Evolutionary conservation across 2,797 vertebrate genomes (phyloP).

Genomic region (Rallus crepitans): DNA sequence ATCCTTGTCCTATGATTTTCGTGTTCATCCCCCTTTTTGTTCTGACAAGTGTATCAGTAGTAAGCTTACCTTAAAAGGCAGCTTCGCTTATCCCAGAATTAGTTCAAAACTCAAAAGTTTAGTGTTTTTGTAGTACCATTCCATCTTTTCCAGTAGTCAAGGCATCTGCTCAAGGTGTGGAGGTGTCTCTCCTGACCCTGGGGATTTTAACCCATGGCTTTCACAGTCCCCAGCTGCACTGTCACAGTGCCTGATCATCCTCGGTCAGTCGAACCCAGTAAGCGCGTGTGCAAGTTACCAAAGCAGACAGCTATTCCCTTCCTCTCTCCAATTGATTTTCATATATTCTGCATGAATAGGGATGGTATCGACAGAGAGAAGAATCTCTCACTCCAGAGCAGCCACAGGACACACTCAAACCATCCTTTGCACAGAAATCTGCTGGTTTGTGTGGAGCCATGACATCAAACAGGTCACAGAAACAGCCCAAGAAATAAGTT

Average conservation of each 20-base stretch:
- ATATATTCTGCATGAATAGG: not conserved
- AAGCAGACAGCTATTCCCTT: not conserved
- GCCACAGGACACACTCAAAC: not conserved
- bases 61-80: not conserved
- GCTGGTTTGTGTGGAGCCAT: not conserved
- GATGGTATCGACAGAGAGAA: not conserved
- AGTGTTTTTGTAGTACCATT: fast-evolving
- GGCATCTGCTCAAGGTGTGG: not conserved
- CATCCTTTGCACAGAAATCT: fast-evolving
- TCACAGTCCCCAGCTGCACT: not conserved
- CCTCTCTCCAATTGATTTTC: not conserved
- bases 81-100: not conserved
- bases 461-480: not conserved
- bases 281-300: not conserved
- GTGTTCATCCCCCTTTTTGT: not conserved
- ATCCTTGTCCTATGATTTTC: not conserved
- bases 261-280: not conserved
- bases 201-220: not conserved
- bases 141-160: not conserved
- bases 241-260: not conserved
- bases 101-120: not conserved
- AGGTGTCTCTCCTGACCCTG: not conserved
- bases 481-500: not conserved
- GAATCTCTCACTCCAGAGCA: not conserved
- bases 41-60: not conserved